Evolutionary conservation across 2,888 invertebrate species (phyloP), one percentile per base, ranked within the genome.

Genomic region (Clivina fossor): DNA sequence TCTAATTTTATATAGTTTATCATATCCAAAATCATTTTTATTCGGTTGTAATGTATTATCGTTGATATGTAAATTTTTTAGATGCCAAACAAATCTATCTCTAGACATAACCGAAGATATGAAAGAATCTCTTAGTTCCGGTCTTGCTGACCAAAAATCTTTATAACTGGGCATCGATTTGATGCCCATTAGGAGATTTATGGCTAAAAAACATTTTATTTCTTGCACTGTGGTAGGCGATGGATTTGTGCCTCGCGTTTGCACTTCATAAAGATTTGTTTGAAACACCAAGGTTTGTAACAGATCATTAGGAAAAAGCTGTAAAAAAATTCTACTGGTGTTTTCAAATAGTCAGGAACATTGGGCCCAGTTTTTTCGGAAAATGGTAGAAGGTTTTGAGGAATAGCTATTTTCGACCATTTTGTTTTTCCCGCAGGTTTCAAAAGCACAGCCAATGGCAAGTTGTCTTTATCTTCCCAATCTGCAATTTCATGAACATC

Each of bases 151-250:
- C 63, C 65, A 65, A 49, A 62, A 62, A 49, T 64, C 63, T 26
- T 58, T 51, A 28, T 64, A 64, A 51, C 62, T 60, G 5, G 63
- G 63, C 33, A 54, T 48, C 24, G 44, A 43, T 48, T 62, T 64
- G 4, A 63, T 55, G 16, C 63, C 62, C 63, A 64, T 66, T n/a
- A 65, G 32, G 33, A 65, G 41, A 57, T 62, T 62, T 40, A 64
- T 57, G 19, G 40, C 61, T 28, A 62, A 40, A 50, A 62, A 63
- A 11, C 13, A 13, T 30, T 51, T 56, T 22, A 64, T 60, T 61
- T 64, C 60, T 30, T 58, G 51, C 11, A 32, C 24, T 30, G 15
- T 56, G 5, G 60, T 59, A 47, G 59, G 54, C 9, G 35, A 16
- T 22, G 48, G 44, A 51, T 41, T 46, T 13, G 47, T 57, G 11